Percentiles rank a stretch among this genome's conserved stretches.
Conservation (phyloP, 2,113 vertebrate genomes). For the Rhineura floridana region DNA sequence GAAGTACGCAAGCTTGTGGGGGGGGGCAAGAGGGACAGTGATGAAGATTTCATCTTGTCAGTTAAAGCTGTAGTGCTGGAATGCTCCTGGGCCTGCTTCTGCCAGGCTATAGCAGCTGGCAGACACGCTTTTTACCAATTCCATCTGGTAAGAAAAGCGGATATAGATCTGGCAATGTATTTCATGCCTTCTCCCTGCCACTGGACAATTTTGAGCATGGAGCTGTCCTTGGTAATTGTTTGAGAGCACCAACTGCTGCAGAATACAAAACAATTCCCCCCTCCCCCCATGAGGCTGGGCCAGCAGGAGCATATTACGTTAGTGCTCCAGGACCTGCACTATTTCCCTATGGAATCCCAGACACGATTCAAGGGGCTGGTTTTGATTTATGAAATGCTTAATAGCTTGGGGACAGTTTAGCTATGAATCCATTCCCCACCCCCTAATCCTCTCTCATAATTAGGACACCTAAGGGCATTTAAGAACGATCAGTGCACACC, state of each 20-base stretch:
- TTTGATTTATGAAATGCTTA: neutral
- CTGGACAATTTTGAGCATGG: neutral
- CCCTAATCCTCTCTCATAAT: neutral
- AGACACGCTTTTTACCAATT: neutral
- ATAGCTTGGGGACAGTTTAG: neutral
- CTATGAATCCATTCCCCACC: neutral
- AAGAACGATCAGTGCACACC: neutral
- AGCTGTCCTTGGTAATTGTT: neutral
- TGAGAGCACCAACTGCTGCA: neutral
- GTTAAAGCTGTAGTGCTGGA: neutral
- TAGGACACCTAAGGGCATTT: neutral
- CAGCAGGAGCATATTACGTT: neutral
- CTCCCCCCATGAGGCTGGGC: neutral
- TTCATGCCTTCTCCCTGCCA: neutral
- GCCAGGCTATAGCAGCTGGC: neutral
- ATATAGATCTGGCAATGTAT: neutral
- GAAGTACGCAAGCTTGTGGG: neutral
- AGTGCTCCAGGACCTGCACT: neutral
- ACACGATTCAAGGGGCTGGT: neutral
- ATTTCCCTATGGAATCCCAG: neutral
- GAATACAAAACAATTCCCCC: neutral
- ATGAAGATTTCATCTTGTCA: neutral
- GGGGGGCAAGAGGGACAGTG: neutral
- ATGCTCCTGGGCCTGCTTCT: neutral
- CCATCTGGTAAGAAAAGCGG: neutral